Evolutionary conservation across 2,888 invertebrate species (phyloP).

Genomic region (Trachelus stipa): DNA sequence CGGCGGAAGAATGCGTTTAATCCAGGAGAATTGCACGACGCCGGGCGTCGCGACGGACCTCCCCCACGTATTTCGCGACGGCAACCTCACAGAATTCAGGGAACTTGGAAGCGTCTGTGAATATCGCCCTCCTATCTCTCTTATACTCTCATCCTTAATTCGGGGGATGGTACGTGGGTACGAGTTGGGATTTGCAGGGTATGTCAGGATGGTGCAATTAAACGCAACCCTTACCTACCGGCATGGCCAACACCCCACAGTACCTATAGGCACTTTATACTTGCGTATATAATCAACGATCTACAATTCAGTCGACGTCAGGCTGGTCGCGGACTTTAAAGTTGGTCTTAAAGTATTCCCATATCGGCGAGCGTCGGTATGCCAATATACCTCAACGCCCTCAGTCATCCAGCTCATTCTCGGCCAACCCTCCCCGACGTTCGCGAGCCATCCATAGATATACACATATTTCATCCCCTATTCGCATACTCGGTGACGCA

Average conservation of each 20-base stretch:
- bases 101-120: not conserved
- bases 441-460: constrained; percentile 25
- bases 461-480: constrained; percentile 20
- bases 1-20: not conserved
- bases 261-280: not conserved
- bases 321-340: constrained; percentile 46
- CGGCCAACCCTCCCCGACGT: constrained; percentile 26
- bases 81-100: not conserved
- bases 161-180: not conserved
- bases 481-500: constrained; percentile 55
- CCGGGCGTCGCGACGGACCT: not conserved
- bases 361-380: constrained; percentile 62
- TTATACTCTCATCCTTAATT: constrained; percentile 18
- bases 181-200: not conserved
- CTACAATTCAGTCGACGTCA: constrained; percentile 12
- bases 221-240: not conserved
- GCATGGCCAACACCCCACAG: not conserved
- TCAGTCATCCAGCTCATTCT: constrained; percentile 37
- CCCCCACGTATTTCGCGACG: not conserved
- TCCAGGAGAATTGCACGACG: not conserved
- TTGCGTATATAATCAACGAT: not conserved
- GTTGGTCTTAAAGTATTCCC: constrained; percentile 64
- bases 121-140: constrained; percentile 6
- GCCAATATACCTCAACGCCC: constrained; percentile 58
- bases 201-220: not conserved